Evolutionary conservation across 2,113 vertebrate genomes (phyloP).

Genomic region (Apteryx owenii): DNA sequence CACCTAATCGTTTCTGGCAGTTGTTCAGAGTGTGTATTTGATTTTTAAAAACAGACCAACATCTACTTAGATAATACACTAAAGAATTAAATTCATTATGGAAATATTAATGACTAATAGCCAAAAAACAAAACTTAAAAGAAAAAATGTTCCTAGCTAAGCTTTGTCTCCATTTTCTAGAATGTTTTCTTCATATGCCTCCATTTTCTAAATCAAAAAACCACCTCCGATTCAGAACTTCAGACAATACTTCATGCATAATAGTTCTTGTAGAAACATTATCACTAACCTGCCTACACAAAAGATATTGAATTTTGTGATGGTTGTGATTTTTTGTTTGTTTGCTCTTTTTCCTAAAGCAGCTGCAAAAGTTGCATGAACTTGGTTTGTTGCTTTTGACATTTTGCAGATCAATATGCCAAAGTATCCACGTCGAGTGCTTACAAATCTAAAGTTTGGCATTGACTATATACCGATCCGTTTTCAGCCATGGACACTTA

Average conservation of each 20-base stretch:
- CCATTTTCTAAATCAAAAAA: neutral
- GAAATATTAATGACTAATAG: neutral
- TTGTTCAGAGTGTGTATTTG: neutral
- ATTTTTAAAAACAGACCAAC: neutral
- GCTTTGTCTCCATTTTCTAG: neutral
- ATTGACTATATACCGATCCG: neutral
- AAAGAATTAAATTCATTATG: neutral
- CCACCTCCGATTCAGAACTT: neutral
- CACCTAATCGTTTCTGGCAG: neutral
- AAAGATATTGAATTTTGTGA: neutral
- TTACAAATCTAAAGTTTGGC: neutral
- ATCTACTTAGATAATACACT: neutral
- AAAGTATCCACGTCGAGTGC: neutral
- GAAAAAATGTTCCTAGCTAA: neutral
- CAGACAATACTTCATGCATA: neutral
- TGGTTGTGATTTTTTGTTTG: neutral
- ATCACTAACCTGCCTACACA: neutral
- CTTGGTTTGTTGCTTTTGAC: neutral
- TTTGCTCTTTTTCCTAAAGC: neutral
- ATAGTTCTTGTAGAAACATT: neutral
- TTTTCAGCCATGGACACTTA: neutral
- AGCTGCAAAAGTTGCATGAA: neutral
- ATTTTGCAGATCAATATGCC: neutral
- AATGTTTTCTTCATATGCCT: neutral
- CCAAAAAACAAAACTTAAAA: neutral